phyloP scores from a whole-genome alignment of 1,140 invertebrate species.

The Uloborus diversus region DNA sequence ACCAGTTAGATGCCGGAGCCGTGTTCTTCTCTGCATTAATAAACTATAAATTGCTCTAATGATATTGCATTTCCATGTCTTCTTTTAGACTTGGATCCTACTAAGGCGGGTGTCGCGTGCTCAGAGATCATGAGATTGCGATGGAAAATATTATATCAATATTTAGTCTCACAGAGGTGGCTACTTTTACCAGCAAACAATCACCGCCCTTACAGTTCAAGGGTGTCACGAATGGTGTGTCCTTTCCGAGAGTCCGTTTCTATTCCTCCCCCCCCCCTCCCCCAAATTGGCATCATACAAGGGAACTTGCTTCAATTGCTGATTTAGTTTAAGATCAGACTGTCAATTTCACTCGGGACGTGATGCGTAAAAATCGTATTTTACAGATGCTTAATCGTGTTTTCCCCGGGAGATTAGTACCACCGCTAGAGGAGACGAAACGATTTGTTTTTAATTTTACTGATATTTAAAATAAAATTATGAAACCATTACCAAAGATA shows the following conservation, averaged over 20 bases:
- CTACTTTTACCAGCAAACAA: conserved; percentile 53
- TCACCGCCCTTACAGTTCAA: conserved; percentile 47
- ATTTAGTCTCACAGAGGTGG: conserved; percentile 49
- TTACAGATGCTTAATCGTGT: too few species aligned
- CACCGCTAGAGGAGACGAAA: too few species aligned
- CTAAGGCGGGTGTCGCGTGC: conserved; percentile 15
- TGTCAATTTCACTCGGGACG: too few species aligned
- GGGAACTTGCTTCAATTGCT: conserved; percentile 15
- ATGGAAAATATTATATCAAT: conserved; percentile 52
- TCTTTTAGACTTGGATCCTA: neutral
- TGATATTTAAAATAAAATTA: too few species aligned
- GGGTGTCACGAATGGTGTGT: conserved; percentile 45
- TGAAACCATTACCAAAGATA: too few species aligned
- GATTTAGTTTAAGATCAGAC: too few species aligned
- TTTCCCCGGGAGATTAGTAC: too few species aligned
- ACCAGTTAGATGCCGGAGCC: conserved; percentile 36
- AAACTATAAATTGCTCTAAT: conserved; percentile 52
- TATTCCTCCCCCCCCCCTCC: neutral
- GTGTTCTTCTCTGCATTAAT: conserved; percentile 50
- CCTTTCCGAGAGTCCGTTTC: neutral
- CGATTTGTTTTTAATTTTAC: neutral
- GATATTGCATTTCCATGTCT: conserved; percentile 49
- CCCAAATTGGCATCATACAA: too few species aligned
- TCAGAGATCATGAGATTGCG: conserved; percentile 11
- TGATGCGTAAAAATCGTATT: too few species aligned